phyloP scores from a whole-genome alignment of 2,888 invertebrate species.

The Metacarcinus magister region DNA sequence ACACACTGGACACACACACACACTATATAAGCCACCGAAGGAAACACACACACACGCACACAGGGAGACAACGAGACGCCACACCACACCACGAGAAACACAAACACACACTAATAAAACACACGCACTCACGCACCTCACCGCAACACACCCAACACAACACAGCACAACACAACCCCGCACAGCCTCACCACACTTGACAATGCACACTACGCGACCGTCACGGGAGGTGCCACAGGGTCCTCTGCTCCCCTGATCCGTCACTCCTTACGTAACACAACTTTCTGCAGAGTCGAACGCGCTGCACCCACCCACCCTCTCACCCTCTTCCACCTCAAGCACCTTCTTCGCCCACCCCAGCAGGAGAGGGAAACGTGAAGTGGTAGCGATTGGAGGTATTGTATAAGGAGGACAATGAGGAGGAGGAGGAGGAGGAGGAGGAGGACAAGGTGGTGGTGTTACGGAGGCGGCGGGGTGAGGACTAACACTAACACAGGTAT shows the following conservation, averaged over 20 bases:
- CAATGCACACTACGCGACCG: neutral
- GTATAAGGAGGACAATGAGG: neutral
- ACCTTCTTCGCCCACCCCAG: too few relatives aligned
- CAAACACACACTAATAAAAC: too few relatives aligned
- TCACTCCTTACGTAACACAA: neutral
- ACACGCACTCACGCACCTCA: neutral
- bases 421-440: neutral
- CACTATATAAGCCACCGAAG: too few relatives aligned
- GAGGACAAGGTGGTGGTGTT: neutral
- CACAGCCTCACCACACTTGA: constrained; percentile 12
- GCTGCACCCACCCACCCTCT: too few relatives aligned
- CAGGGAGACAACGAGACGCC: too few relatives aligned
- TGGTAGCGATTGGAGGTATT: neutral
- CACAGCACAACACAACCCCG: neutral
- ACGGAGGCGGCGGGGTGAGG: neutral
- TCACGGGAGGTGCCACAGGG: neutral
- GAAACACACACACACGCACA: too few relatives aligned
- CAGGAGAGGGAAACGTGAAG: too few relatives aligned
- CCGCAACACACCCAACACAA: neutral
- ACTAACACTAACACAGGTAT: neutral
- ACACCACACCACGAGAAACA: too few relatives aligned
- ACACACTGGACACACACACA: neutral
- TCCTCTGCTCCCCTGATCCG: constrained; percentile 10
- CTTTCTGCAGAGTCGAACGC: neutral
- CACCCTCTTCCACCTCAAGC: too few relatives aligned